Conservation (phyloP, 1,140 invertebrate genomes). For the Plodia interpunctella region DNA sequence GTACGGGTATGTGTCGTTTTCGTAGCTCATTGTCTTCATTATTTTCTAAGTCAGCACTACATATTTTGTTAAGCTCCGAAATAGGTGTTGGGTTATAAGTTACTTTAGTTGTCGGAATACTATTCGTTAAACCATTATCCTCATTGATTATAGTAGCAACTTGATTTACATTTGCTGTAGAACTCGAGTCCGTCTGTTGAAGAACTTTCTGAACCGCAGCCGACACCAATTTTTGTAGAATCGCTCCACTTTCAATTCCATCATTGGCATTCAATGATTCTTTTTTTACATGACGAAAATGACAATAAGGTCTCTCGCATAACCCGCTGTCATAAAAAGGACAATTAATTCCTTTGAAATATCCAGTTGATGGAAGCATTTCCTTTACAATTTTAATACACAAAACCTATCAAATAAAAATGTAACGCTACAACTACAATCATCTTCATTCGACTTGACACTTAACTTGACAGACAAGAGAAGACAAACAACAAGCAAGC, state of each 20-base stretch:
- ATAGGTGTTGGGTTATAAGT: slow-evolving; percentile 76
- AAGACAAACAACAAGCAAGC: too few relatives aligned
- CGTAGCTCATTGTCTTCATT: slow-evolving; percentile 55
- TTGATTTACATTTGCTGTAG: slow-evolving; percentile 19
- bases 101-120: slow-evolving; percentile 34
- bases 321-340: slow-evolving; percentile 87
- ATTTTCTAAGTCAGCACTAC: slow-evolving; percentile 42
- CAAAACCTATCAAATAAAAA: neutral
- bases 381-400: neutral
- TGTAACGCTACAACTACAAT: neutral
- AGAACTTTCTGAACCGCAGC: slow-evolving; percentile 72
- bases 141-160: neutral
- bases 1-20: slow-evolving; percentile 70
- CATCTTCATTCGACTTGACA: neutral
- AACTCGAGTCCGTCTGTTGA: slow-evolving; percentile 47
- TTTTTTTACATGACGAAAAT: slow-evolving; percentile 89
- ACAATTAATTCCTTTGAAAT: slow-evolving; percentile 89
- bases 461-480: too few relatives aligned
- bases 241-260: slow-evolving; percentile 60
- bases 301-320: slow-evolving; percentile 92
- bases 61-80: slow-evolving; percentile 71
- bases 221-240: slow-evolving; percentile 70
- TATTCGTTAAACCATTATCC: neutral
- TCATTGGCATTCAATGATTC: slow-evolving; percentile 63
- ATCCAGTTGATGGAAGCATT: slow-evolving; percentile 92